Base-by-base conservation (phyloP, 2,888 invertebrate species). In the Antheraea assamensis region DNA sequence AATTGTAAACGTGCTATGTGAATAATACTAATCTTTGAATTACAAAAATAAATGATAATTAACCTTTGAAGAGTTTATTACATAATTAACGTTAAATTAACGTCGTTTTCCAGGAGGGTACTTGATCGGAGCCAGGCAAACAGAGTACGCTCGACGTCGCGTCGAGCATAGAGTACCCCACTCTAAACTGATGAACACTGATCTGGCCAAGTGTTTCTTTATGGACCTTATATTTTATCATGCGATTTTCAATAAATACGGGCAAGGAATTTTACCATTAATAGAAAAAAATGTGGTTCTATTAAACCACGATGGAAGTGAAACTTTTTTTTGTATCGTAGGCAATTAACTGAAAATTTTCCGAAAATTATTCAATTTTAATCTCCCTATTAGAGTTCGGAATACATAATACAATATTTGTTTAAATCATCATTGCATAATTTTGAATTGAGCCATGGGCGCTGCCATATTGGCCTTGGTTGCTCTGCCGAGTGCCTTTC, bases 61-160 rank as follows among this genome's bases (percentile, higher is more conserved):
- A 30, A 30, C 4, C 15, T 27, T 61, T 15, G 7, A 68, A 66
- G 66, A 31, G 35, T 35, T 35, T 68, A 68, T 68, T n/a, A 68
- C 35, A 68, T 35, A 68, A n/a, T 68, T 68, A 68, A 10, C 68
- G 68, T 31, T 66, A 35, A 31, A 66, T 21, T 5, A 68, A 13
- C 19, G 19, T 21, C 61, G 27, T 61, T 61, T 61, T 61, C 61
- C 61, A 61, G 68, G 35, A 68, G 68, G 31, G 68, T n/a, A 35
- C 68, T 68, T 5, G 68, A 68, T 35, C 31, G 68, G 35, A 21
- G 68, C 21, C 68, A n/a, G 68, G 35, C 68, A 68, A 68, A 68
- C 68, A 68, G 68, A 68, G 68, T 21, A 2, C 68, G 35, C 68
- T 68, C 31, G 35, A 35, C 68, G 68, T 68, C 68, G 68, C 68